Conservation (phyloP, 2,797 vertebrate species). For the Pogoniulus pusillus region DNA sequence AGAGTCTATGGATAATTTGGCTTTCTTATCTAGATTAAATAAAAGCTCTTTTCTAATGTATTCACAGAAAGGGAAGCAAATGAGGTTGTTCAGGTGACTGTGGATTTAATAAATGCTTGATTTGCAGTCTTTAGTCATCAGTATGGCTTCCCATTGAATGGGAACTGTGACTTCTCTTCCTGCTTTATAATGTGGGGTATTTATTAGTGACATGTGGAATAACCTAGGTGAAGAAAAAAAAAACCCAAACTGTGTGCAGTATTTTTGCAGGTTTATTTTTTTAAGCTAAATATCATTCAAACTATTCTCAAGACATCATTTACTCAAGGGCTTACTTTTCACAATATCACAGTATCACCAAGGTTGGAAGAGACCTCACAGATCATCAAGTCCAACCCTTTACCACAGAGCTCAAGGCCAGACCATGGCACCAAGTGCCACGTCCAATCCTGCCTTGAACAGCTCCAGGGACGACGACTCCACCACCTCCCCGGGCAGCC, state of each 20-base stretch:
- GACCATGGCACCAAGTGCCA: too few species aligned
- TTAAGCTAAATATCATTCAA: background rate
- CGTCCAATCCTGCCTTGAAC: too few species aligned
- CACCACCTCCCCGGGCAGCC: too few species aligned
- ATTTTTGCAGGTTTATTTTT: background rate
- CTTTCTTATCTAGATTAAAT: background rate
- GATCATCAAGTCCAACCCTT: too few species aligned
- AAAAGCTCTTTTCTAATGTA: background rate
- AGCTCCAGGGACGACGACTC: too few species aligned
- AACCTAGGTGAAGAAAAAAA: background rate
- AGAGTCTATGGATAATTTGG: background rate
- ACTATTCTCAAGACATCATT: background rate
- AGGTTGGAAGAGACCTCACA: too few species aligned
- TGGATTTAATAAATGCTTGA: background rate
- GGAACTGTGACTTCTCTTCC: background rate
- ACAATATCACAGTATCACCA: too few species aligned
- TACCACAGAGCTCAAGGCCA: too few species aligned
- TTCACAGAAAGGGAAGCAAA: background rate
- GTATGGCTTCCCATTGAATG: background rate
- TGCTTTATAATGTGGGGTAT: background rate
- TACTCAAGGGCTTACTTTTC: background rate
- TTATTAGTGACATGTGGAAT: background rate
- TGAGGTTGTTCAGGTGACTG: background rate
- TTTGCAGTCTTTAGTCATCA: background rate
- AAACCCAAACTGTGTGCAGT: background rate